Base-by-base conservation (phyloP, 2,113 vertebrate species). In the Ochotona princeps region DNA sequence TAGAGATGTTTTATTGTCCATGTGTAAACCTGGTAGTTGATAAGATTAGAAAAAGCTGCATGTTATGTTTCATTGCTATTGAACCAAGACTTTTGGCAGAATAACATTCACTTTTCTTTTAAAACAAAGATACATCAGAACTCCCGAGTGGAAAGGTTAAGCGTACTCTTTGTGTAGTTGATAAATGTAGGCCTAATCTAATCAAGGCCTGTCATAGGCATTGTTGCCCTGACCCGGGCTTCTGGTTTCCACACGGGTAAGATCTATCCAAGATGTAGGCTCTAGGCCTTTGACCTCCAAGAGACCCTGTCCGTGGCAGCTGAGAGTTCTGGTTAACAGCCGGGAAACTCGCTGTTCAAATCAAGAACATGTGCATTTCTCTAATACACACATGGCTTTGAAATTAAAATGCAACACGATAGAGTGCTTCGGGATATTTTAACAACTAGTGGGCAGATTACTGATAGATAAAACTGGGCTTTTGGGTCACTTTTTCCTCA, bases 401-500 rank as follows among this genome's bases (percentile, higher is more conserved):
- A 98, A 98, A 98, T 97, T 97, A 97, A 98, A 98, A 98, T 51
- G 97, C 97, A 98, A 98, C 60, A 83, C 97, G 98, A 98, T 97
- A 95, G 25, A 96, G 97, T 97, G 97, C 98, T 98, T 97, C 90
- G 73, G 98, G 98, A 98, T 97, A 98, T 98, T 98, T 98, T 98
- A 98, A 98, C 98, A 98, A 97, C 98, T 97, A 96, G 94, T 81
- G 83, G 97, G 97, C 82, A 97, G 98, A 98, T 98, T 96, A 97
- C 54, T 97, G 97, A 49, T 92, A 97, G 98, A 96, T 98, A 98
- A 97, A 97, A 95, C 94, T 38, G 82, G 95, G 96, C 96, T 97
- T 97, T 96, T 74, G 88, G 97, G 98, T 94, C 95, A 90, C 94
- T 96, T 57, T n/a, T 85, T 87, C 38, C 93, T 93, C 88, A 87